Evolutionary conservation across 2,113 vertebrate genomes (phyloP), one percentile per base, ranked within the genome.

Genomic region (Leucoraja erinaceus): DNA sequence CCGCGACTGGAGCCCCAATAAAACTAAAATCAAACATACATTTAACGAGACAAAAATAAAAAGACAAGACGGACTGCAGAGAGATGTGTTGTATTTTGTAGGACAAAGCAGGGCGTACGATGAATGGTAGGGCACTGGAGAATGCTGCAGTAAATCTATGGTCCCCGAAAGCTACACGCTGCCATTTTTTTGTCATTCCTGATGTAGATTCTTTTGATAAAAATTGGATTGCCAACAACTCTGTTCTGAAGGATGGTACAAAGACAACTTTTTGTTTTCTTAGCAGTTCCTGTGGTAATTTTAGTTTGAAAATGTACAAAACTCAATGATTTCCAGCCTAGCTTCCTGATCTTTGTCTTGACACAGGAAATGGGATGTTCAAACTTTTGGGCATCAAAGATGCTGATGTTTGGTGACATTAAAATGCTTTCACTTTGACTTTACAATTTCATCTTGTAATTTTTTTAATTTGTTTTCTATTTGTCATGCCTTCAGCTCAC

Each of bases 371-470:
- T 31, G n/a, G 22, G 83, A 33, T 2, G 25, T 16, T 86, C 20
- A 63, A 63, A 63, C 61, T 6, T 86, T 84, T 84, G 81, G 28
- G 5, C 4, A 25, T 84, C 25, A 12, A 86, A 16, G 56, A 63
- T 88, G 28, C 4, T 25, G 14, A n/a, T n/a, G 28, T 11, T 88
- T 63, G 16, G 83, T 88, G 16, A 31, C 12, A 25, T 83, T 63
- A 31, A 61, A 31, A 88, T 88, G 59, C 28, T 63, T 63, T 66
- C 25, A 63, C 18, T 12, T 86, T 61, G 56, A 86, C 16, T 63
- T 86, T 86, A 86, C 11, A 86, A n/a, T 61, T 54, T 81, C 16
- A 81, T 22, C 83, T 84, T 61, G 28, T 31, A 88, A 31, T 88
- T 63, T 47, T 47, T 47, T 63, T 88, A 28, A 88, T 31, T 14